Base-by-base conservation (phyloP, 64 coral and sea anemone species). In the Stichodactyla helianthus region DNA sequence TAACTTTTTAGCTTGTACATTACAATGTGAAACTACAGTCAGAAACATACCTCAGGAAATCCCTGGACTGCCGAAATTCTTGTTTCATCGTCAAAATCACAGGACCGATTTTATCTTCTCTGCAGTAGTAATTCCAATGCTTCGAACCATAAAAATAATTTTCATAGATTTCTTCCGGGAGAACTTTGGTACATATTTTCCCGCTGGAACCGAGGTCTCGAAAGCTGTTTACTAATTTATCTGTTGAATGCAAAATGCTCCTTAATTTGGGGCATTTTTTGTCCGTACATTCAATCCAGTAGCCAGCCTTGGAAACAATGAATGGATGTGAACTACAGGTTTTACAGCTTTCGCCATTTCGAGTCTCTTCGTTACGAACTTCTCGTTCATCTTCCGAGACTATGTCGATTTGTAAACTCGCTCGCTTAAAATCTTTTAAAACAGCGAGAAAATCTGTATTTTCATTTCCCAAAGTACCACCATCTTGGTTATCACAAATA, bases 71-170 rank as follows among this genome's bases (percentile, higher is more conserved):
- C 0, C 91, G 94, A 52, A 89, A 88, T 90, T 97, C 94, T 55
- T 89, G 94, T 77, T 93, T 97, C 1, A 97, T 26, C 18, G 91
- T 93, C 61, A 97, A 79, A 12, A 97, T 54, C 5, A 97, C 53
- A 2, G 83, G 84, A 3, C 94, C 94, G 65, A 97, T 89, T 7
- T 97, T 64, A 3, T 71, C 86, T 57, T 97, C 94, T 25, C 61
- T 90, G 11, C 31, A 84, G 56, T 83, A 93, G 28, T 85, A 97
- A 71, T 93, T 97, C 94, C 94, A 97, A 19, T 97, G 94, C 88
- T 93, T 93, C 64, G 88, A 86, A 44, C 94, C 94, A 56, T 97
- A 93, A 71, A 97, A 97, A 63, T 79, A 97, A 17, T 90, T 61
- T 44, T 87, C 71, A 58, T 97, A 97, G 59, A 97, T 81, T 60